Conservation (phyloP, 2,797 vertebrate genomes). For the Leptatherina wallacei region DNA sequence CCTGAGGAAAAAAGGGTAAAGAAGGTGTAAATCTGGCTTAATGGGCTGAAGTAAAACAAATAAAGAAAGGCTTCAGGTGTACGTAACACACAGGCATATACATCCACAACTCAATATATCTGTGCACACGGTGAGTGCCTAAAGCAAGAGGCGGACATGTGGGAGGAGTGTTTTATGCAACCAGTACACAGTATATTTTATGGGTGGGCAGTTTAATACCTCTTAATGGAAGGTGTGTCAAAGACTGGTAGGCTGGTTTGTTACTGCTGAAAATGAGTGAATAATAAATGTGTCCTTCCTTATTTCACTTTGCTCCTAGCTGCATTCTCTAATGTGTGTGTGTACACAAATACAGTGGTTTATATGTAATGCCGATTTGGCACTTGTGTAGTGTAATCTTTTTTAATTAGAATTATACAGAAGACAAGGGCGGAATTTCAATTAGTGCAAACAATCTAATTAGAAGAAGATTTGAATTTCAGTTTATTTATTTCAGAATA, state of each 20-base stretch:
- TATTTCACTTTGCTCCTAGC: constrained; percentile 26
- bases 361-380: constrained; percentile 29
- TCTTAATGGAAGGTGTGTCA: constrained; percentile 48
- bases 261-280: constrained; percentile 23
- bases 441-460: constrained; percentile 19
- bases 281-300: constrained; percentile 27
- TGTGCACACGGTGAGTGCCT: constrained; percentile 9
- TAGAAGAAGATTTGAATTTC: too few relatives aligned
- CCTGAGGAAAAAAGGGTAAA: constrained; percentile 31
- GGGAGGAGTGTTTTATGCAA: constrained; percentile 45
- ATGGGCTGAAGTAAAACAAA: constrained; percentile 35
- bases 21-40: constrained; percentile 62
- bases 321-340: constrained; percentile 12
- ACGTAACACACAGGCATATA: constrained; percentile 10
- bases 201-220: constrained; percentile 60
- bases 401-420: constrained; percentile 21
- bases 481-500: too few relatives aligned
- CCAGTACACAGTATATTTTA: constrained; percentile 53
- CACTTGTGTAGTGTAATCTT: constrained; percentile 42
- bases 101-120: constrained; percentile 20
- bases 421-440: constrained; percentile 25
- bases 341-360: neutral
- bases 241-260: constrained; percentile 25
- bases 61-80: constrained; percentile 28
- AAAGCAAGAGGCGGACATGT: constrained; percentile 33